Conservation (phyloP, 2,113 vertebrate genomes). For the Vulpes vulpes region DNA sequence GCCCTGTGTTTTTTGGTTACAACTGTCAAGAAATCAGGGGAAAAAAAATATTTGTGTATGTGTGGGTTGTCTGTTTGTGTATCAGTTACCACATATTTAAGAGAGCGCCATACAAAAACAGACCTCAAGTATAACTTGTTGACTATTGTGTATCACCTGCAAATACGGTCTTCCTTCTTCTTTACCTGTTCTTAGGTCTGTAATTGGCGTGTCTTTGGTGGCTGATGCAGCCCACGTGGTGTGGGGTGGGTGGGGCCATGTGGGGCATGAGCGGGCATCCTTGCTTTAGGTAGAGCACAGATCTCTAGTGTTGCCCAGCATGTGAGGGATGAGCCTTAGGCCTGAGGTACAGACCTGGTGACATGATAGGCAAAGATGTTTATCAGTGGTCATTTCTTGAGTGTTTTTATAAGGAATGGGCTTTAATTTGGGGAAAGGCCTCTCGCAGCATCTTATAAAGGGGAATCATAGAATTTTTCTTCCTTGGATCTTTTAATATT, state of each 20-base stretch:
- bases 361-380: not conserved
- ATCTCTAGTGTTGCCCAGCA: not conserved
- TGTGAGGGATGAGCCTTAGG: not conserved
- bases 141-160: not conserved
- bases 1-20: not conserved
- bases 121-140: not conserved
- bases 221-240: not conserved
- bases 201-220: not conserved
- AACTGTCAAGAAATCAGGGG: constrained; percentile 48
- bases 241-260: not conserved
- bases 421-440: constrained; percentile 27
- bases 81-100: not conserved
- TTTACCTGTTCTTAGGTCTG: not conserved
- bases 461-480: not conserved
- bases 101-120: not conserved
- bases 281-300: not conserved
- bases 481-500: not conserved
- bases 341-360: not conserved
- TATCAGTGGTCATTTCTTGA: not conserved
- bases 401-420: not conserved
- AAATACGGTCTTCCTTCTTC: not conserved
- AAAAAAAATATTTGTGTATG: not conserved
- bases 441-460: not conserved
- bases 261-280: not conserved
- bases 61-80: not conserved